Base-by-base conservation (phyloP, 2,888 invertebrate species). In the Lepidochitona cinerea region DNA sequence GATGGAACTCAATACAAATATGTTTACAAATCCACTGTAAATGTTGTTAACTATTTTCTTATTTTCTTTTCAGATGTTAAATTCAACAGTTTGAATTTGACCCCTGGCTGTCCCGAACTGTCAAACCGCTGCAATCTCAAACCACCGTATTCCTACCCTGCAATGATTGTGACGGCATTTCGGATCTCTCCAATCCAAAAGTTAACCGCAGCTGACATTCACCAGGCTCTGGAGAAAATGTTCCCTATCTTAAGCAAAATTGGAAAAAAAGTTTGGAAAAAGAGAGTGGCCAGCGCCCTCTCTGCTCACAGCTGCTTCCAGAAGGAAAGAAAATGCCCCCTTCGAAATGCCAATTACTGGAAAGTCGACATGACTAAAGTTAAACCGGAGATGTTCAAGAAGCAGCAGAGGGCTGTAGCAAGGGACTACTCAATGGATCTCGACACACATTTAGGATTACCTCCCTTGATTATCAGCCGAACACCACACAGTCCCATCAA, bases 61-160 rank as follows among this genome's bases (percentile, higher is more conserved):
- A n/a, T n/a, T n/a, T n/a, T n/a, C n/a, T n/a, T n/a, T n/a, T n/a
- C n/a, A n/a, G n/a, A n/a, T n/a, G n/a, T n/a, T n/a, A n/a, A n/a
- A n/a, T n/a, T n/a, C n/a, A n/a, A n/a, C n/a, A n/a, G n/a, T n/a
- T n/a, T n/a, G n/a, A n/a, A n/a, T n/a, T n/a, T n/a, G n/a, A n/a
- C n/a, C n/a, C n/a, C n/a, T n/a, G n/a, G n/a, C n/a, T n/a, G n/a
- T n/a, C n/a, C n/a, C n/a, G n/a, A n/a, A n/a, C n/a, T n/a, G n/a
- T n/a, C n/a, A n/a, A n/a, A n/a, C n/a, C n/a, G n/a, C n/a, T n/a
- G n/a, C n/a, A n/a, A 85, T 59, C 76, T 76, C 6, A 86, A 86
- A 77, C 85, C 86, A 4, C 86, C 86, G 0, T 86, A 85, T 72
- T 72, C 81, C 23, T 86, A 85, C 72, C 70, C 77, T 26, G 86